A percentile compares a stretch with the other conserved stretches of the same genome.
Conservation (phyloP, 2,797 vertebrate species). For the Thaleichthys pacificus region DNA sequence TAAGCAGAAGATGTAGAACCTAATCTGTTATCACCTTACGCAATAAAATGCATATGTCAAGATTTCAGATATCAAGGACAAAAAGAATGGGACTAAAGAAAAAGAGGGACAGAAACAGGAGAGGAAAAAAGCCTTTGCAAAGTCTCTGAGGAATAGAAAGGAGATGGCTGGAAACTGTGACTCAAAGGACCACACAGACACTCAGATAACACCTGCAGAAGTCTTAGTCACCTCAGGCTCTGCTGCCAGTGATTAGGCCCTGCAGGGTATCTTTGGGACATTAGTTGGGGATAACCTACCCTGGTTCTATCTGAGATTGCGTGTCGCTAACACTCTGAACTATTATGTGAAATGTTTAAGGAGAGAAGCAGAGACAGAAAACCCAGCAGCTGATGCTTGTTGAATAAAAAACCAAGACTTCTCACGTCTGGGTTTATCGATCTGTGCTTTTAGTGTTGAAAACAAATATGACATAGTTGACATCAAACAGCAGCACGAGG, state of each 20-base stretch:
- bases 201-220: slow-evolving; percentile 18
- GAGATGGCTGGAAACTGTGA: slow-evolving; percentile 28
- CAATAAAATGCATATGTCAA: no score
- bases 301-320: slow-evolving; percentile 24
- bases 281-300: slow-evolving; percentile 12
- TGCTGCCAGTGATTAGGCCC: slow-evolving; percentile 29
- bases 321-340: neutral
- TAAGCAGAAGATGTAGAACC: no score
- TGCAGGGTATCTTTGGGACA: slow-evolving; percentile 29
- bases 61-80: no score
- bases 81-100: neutral
- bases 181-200: slow-evolving; percentile 11
- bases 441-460: neutral
- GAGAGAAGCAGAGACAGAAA: neutral
- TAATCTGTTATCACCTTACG: no score
- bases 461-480: neutral
- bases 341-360: neutral
- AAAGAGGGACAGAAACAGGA: neutral
- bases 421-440: neutral
- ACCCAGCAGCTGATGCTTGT: neutral
- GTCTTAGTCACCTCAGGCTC: slow-evolving; percentile 20
- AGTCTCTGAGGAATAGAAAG: slow-evolving; percentile 15
- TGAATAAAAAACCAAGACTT: neutral
- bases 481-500: neutral
- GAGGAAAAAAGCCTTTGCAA: neutral